Conservation (phyloP, 1,140 invertebrate species). For the Asobara japonica region DNA sequence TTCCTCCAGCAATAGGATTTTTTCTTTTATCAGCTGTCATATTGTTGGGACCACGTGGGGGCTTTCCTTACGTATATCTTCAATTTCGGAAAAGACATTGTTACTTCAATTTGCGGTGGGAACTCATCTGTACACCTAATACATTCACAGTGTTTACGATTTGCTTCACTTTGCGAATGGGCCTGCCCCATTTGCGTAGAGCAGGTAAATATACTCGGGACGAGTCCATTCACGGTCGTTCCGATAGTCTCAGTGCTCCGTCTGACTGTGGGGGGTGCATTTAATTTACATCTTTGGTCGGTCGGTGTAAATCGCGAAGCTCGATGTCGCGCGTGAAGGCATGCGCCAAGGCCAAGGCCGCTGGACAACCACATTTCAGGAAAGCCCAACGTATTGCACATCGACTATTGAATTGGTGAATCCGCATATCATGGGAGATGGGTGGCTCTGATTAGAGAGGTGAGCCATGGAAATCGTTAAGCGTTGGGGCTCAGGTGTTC, state of each 20-base stretch:
- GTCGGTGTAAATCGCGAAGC: slow-evolving; percentile 34
- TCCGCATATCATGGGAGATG: neutral
- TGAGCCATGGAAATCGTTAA: neutral
- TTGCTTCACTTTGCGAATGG: neutral
- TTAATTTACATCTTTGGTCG: slow-evolving; percentile 37
- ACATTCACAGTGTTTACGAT: neutral
- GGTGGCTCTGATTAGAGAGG: neutral
- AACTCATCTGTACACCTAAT: too few relatives aligned
- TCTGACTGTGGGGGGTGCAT: neutral
- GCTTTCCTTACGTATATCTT: too few relatives aligned
- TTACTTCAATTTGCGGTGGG: too few relatives aligned
- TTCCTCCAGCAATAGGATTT: neutral
- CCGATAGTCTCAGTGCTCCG: neutral
- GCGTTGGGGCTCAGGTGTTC: slow-evolving; percentile 30
- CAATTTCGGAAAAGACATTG: too few relatives aligned
- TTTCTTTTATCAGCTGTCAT: too few relatives aligned
- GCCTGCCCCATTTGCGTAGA: slow-evolving; percentile 22
- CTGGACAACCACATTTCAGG: slow-evolving; percentile 18
- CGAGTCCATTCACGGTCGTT: slow-evolving; percentile 31
- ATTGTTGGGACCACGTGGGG: too few relatives aligned
- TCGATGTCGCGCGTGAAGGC: slow-evolving; percentile 33
- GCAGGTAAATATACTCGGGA: slow-evolving; percentile 3
- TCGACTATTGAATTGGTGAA: neutral
- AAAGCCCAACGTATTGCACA: neutral
- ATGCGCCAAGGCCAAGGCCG: slow-evolving; percentile 37